Evolutionary conservation across 1,140 invertebrate species (phyloP), one percentile per base, ranked within the genome.

Genomic region (Drosophila orosa): DNA sequence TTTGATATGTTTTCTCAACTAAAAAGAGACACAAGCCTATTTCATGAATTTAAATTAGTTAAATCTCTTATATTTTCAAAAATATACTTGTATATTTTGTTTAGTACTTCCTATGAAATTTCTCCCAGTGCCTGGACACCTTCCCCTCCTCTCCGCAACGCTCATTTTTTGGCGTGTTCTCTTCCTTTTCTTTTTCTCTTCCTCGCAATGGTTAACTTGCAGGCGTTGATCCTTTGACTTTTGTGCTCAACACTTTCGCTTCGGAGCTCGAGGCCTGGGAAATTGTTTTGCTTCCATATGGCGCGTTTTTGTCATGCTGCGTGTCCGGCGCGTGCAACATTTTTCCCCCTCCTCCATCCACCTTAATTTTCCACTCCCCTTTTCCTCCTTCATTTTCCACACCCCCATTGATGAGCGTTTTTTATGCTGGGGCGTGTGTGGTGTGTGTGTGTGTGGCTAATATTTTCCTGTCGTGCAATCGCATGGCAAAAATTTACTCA

Each of bases 171-270:
- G 33, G 48, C n/a, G 19, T 50, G 31, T 69, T 31, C 17, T 47
- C 13, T 33, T 52, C 27, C 48, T 61, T 29, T 45, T 76, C n/a
- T 40, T 60, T 50, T 44, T 27, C 42, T 60, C 5, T 35, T 52
- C 29, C 17, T 54, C 47, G 40, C 71, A 35, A 54, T 66, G 56
- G 74, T 84, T 84, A 80, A 85, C 75, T 89, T 74, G 40, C 80
- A 78, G 80, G 84, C 80, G 84, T 89, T 84, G 84, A 89, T 89
- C 84, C 84, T 89, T 89, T 89, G 84, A 89, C 84, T 89, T 85
- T 84, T 65, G 59, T 74, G 74, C 80, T 89, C 83, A 87, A 87
- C 83, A 87, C 83, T 89, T 84, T 84, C 67, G 37, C 45, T 54
- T 10, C 61, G 25, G 19, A 29, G 60, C 60, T 42, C 57, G 63